Percentiles rank a stretch among this genome's conserved stretches.
Conservation (phyloP, 2,888 invertebrate species). For the Ennomos fuscantarius region DNA sequence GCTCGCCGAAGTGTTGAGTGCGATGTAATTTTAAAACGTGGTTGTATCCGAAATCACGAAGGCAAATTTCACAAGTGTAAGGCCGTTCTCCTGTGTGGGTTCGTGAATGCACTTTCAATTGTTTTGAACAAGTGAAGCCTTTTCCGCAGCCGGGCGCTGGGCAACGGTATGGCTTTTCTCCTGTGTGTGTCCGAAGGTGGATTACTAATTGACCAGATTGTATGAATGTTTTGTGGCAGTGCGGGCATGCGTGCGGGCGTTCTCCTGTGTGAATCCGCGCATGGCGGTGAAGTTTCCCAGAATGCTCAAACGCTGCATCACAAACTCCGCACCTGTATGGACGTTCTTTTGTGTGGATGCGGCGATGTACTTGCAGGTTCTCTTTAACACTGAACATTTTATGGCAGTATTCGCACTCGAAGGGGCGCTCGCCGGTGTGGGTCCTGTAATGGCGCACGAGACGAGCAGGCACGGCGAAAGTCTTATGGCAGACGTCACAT, state of each 20-base stretch:
- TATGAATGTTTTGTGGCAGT: conserved; percentile 95
- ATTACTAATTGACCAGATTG: conserved; percentile 96
- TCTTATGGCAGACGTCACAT: conserved; percentile 95
- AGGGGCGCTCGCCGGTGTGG: conserved; percentile 96
- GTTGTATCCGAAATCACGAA: conserved; percentile 96
- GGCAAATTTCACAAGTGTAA: conserved; percentile 95
- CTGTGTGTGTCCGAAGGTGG: conserved; percentile 95
- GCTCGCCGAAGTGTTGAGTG: conserved; percentile 96
- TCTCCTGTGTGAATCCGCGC: conserved; percentile 96
- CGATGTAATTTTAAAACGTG: conserved; percentile 95
- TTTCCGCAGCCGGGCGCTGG: conserved; percentile 94
- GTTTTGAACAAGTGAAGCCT: conserved; percentile 96
- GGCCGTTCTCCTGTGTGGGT: conserved; percentile 97
- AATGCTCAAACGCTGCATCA: conserved; percentile 95
- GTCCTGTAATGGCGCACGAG: conserved; percentile 94
- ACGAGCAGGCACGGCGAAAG: conserved; percentile 95
- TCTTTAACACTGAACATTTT: conserved; percentile 97
- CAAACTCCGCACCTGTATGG: conserved; percentile 96
- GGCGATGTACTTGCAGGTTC: conserved; percentile 94
- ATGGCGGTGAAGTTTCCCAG: conserved; percentile 95
- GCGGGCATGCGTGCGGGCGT: conserved; percentile 94
- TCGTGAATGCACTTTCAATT: conserved; percentile 95
- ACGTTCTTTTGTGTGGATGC: conserved; percentile 96
- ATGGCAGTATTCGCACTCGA: conserved; percentile 96
- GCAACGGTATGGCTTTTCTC: conserved; percentile 93